phyloP scores from a whole-genome alignment of 2,888 invertebrate species.

The Pristionchus entomophagus region DNA sequence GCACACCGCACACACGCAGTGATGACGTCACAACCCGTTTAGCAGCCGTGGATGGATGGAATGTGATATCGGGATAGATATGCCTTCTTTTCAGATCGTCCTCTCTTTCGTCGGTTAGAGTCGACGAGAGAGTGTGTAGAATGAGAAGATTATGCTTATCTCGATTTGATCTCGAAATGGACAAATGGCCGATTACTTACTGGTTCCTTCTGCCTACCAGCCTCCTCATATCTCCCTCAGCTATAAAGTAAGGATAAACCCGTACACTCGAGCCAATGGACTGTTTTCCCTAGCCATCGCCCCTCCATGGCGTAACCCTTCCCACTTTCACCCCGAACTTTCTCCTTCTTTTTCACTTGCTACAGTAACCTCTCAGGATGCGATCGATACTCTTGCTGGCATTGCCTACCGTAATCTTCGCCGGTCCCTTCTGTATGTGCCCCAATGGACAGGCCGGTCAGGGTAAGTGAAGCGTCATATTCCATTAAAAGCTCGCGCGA shows the following conservation, averaged over 20 bases:
- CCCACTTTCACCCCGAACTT: background rate
- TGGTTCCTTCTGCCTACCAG: slow-evolving; percentile 5
- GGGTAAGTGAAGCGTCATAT: background rate
- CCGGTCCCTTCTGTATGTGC: slow-evolving; percentile 44
- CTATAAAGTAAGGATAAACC: slow-evolving; percentile 36
- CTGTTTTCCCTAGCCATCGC: slow-evolving; percentile 12
- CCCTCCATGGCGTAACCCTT: slow-evolving; percentile 1
- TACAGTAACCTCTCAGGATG: background rate
- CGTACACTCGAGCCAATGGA: slow-evolving; percentile 39
- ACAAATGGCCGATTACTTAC: background rate
- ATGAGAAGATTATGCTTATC: background rate
- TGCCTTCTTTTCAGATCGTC: background rate
- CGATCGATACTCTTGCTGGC: slow-evolving; percentile 10
- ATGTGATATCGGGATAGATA: background rate
- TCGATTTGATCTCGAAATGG: slow-evolving; percentile 21
- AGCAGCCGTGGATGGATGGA: background rate
- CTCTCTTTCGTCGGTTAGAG: background rate
- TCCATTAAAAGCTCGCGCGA: background rate
- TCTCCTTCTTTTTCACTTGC: background rate
- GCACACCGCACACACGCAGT: slow-evolving; percentile 4
- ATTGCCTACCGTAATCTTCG: slow-evolving; percentile 19
- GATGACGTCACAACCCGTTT: slow-evolving; percentile 34
- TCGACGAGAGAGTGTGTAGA: background rate
- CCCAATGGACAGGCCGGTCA: slow-evolving; percentile 41
- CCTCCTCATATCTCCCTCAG: slow-evolving; percentile 10